These are phyloP conservation scores for Silurus meridionalis DNA, from an alignment of 2,113 vertebrate genomes.

Conservation along the genomic window DNA sequence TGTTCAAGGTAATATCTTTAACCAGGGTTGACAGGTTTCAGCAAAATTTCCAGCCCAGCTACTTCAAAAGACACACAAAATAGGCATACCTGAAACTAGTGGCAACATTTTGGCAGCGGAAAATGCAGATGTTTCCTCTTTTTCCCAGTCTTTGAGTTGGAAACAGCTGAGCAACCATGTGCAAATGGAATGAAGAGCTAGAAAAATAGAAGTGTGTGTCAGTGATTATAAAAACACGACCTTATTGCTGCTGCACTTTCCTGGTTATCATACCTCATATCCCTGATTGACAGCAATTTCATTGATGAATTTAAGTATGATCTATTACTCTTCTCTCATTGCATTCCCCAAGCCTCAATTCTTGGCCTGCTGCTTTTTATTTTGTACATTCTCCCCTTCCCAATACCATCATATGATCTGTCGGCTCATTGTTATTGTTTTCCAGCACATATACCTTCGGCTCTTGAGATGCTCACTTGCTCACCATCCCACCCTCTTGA, in stretches of 20 bases:
- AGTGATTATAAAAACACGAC: not conserved
- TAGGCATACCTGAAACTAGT: not conserved
- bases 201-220: not conserved
- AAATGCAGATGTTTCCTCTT: not conserved
- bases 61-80: no score
- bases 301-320: not conserved
- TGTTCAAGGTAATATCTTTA: not conserved
- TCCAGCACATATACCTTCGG: not conserved
- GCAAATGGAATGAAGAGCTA: not conserved
- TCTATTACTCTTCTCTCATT: not conserved
- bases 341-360: not conserved
- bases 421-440: not conserved
- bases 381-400: not conserved
- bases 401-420: not conserved
- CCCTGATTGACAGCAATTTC: not conserved
- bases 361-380: not conserved
- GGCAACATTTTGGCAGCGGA: not conserved
- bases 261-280: not conserved
- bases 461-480: not conserved
- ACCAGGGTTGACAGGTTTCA: not conserved
- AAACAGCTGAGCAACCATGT: not conserved
- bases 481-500: not conserved
- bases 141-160: not conserved
- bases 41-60: conserved; percentile 8
- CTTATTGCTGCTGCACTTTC: not conserved